Evolutionary conservation across 2,113 vertebrate genomes (phyloP), one percentile per base, ranked within the genome.

Genomic region (Trogon surrucura): DNA sequence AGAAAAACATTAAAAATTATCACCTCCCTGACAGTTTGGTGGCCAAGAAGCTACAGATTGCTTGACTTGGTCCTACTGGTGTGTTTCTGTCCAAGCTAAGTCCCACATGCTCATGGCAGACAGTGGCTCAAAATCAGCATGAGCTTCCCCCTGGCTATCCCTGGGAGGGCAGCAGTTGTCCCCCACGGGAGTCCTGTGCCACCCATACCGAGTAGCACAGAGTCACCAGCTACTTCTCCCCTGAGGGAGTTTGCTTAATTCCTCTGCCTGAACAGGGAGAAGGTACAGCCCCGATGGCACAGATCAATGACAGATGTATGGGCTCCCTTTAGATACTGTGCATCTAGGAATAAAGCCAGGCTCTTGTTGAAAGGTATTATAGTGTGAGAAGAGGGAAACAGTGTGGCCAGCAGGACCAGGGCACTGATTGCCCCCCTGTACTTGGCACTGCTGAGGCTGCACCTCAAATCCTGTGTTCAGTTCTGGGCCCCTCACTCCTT

Each of bases 371-470:
- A 27, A 38, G 16, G 23, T 36, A 32, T 32, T 58, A 12, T 57
- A 79, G 26, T 25, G 32, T 38, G 26, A 23, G 26, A 65, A 53
- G 27, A 60, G 21, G 11, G 13, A 85, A 72, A 72, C 0, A 36
- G 32, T 18, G 27, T 20, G 8, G 27, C 11, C 50, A 38, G 27
- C 15, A 72, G 30, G 21, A 45, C 0, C 2, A 72, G 22, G 17
- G 27, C 16, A 14, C 12, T 9, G 30, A 45, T 57, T 0, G 1
- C 25, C 0, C 14, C 19, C 21, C 17, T 36, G 15, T 32, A 23
- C 8, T 27, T 0, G 1, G 32, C 22, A 20, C 54, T 34, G n/a
- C 15, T 48, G 54, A 61, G 22, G 44, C 13, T 0, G 0, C 27
- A 17, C 6, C 26, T 71, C 0, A 0, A 65, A 18, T 6, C 0